phyloP scores from a whole-genome alignment of 2,113 vertebrate genomes.

The Spilogale gracilis region DNA sequence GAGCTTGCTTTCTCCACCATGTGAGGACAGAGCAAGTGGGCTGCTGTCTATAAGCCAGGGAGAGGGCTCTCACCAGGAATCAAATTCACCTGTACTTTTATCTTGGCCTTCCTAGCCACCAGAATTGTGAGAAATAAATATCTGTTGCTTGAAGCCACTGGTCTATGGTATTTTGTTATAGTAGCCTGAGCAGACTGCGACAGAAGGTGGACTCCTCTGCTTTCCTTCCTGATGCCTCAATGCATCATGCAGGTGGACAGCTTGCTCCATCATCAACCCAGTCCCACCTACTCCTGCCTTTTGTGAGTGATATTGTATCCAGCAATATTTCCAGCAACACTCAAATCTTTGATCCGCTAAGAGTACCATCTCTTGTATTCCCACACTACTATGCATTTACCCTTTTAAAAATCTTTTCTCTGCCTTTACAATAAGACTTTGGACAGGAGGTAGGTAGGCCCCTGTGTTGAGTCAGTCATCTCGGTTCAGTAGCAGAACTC shows the following conservation, averaged over 20 bases:
- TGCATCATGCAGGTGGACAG: neutral
- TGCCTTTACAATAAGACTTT: neutral
- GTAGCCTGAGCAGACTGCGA: neutral
- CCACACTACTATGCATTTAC: neutral
- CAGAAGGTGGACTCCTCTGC: neutral
- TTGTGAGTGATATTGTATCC: neutral
- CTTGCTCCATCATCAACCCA: neutral
- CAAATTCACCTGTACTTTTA: neutral
- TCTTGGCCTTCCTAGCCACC: neutral
- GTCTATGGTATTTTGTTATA: neutral
- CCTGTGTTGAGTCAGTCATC: neutral
- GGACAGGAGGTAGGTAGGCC: neutral
- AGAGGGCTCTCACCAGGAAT: neutral
- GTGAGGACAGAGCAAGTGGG: neutral
- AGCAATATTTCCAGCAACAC: neutral
- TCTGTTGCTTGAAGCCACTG: neutral
- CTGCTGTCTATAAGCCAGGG: neutral
- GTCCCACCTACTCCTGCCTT: neutral
- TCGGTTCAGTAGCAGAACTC: neutral
- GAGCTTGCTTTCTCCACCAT: neutral
- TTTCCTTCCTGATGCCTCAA: neutral
- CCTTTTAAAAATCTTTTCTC: neutral
- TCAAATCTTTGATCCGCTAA: neutral
- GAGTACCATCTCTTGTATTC: neutral
- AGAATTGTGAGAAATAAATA: neutral